phyloP scores from a whole-genome alignment of 2,797 vertebrate genomes.

The Macropodus opercularis region DNA sequence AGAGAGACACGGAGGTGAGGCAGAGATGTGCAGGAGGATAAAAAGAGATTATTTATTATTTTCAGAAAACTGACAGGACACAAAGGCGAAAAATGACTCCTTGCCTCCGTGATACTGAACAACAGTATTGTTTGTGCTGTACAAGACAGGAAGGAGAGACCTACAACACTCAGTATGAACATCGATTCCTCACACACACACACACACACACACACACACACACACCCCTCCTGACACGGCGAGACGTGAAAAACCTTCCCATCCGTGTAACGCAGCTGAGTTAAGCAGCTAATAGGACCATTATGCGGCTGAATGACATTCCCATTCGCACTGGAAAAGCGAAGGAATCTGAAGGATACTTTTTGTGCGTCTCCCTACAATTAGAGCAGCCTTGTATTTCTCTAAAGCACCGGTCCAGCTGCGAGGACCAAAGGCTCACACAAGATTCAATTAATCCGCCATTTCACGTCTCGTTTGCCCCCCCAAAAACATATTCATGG shows the following conservation, averaged over 20 bases:
- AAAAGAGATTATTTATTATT: conserved; percentile 40
- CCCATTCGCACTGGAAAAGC: conserved; percentile 88
- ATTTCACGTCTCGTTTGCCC: conserved; percentile 90
- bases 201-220: conserved; percentile 29
- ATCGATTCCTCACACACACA: conserved; percentile 28
- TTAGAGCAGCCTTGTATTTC: conserved; percentile 91
- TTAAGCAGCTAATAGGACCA: conserved; percentile 98
- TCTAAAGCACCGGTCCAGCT: conserved; percentile 91
- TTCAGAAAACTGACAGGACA: conserved; percentile 25
- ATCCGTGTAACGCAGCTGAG: conserved; percentile 87
- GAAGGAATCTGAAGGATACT: conserved; percentile 98
- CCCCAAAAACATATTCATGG: conserved; percentile 84
- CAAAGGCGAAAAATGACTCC: conserved; percentile 34
- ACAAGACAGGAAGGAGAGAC: conserved; percentile 44
- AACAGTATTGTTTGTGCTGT: conserved; percentile 35
- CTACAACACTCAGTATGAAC: conserved; percentile 49
- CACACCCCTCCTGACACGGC: neutral
- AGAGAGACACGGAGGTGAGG: too few relatives aligned
- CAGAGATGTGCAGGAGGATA: neutral
- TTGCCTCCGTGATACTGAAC: conserved; percentile 23
- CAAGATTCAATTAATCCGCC: conserved; percentile 97
- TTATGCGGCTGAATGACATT: conserved; percentile 92
- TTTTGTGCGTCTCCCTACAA: conserved; percentile 92
- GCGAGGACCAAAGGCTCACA: conserved; percentile 89
- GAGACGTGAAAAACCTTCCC: conserved; percentile 85